phyloP scores from a whole-genome alignment of 2,888 invertebrate genomes.

The Xestia c-nigrum region DNA sequence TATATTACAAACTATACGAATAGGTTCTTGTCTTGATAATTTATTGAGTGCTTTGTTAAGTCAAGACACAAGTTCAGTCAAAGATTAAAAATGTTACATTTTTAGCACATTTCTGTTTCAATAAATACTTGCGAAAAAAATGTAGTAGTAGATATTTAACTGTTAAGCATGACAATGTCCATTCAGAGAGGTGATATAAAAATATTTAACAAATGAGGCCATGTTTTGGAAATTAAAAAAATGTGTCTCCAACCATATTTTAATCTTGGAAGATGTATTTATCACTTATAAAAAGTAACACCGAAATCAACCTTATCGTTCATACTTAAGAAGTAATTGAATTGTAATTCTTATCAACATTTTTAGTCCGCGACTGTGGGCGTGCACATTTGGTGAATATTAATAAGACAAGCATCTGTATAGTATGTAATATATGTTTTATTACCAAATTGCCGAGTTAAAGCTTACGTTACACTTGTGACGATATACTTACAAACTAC shows the following conservation, averaged over 20 bases:
- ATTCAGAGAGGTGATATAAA: not conserved
- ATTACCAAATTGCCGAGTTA: conserved; percentile 67
- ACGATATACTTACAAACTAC: conserved; percentile 60
- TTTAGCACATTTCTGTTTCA: not conserved
- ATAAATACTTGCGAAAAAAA: not conserved
- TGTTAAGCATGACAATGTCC: not conserved
- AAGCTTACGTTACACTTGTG: conserved; percentile 71
- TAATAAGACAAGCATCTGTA: not conserved
- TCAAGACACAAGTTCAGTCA: not conserved
- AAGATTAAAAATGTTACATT: not conserved
- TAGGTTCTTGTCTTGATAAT: not conserved
- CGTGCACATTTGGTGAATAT: no score
- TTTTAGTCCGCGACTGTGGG: not conserved
- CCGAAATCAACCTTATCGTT: not conserved
- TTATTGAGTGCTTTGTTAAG: not conserved
- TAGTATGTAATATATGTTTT: conserved; percentile 13
- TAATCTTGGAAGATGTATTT: not conserved
- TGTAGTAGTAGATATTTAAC: not conserved
- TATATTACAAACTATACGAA: conserved; percentile 38
- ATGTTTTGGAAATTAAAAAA: not conserved
- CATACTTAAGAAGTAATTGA: not conserved
- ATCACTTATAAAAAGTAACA: not conserved
- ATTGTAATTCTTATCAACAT: not conserved
- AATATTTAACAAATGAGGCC: not conserved
- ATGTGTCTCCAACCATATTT: not conserved